A percentile compares a stretch with the other conserved stretches of the same genome.
These are phyloP conservation scores for Philypnodon macrostomus DNA, from an alignment of 2,797 vertebrate species.

Conservation along the genomic window DNA sequence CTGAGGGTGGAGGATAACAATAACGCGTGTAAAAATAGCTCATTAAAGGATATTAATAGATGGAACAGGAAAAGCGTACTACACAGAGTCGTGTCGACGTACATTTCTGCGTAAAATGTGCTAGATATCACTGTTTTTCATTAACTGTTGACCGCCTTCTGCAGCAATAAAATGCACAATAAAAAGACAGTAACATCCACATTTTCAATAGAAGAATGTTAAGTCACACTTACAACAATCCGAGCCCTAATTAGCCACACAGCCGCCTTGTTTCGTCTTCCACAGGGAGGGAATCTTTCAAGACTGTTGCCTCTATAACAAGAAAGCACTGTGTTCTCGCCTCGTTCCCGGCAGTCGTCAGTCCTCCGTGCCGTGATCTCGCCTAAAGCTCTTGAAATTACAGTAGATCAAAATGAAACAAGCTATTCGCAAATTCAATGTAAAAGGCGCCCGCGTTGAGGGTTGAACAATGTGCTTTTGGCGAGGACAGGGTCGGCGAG, in stretches of 20 bases:
- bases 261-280: constrained; percentile 57
- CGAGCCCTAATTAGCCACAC: constrained; percentile 56
- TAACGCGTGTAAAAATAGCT: background rate
- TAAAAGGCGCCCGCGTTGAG: constrained; percentile 61
- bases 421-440: constrained; percentile 46
- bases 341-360: constrained; percentile 30
- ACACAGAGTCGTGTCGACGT: constrained; percentile 8
- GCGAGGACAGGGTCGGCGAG: constrained; percentile 55
- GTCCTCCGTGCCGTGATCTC: constrained; percentile 21
- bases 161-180: constrained; percentile 15
- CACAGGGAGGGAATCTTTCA: constrained; percentile 46
- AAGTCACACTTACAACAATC: constrained; percentile 72
- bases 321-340: constrained; percentile 35
- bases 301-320: constrained; percentile 44
- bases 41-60: constrained; percentile 1
- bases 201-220: constrained; percentile 44
- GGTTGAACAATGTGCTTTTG: constrained; percentile 78
- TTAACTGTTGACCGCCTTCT: constrained; percentile 38
- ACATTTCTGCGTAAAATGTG: constrained; percentile 32
- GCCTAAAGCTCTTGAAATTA: constrained; percentile 32
- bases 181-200: constrained; percentile 5
- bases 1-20: background rate
- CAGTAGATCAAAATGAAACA: constrained; percentile 32
- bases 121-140: constrained; percentile 42
- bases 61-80: constrained; percentile 1